These are phyloP conservation scores for Pocillopora verrucosa DNA, from an alignment of 64 coral and sea anemone species.

Conservation along the genomic window DNA sequence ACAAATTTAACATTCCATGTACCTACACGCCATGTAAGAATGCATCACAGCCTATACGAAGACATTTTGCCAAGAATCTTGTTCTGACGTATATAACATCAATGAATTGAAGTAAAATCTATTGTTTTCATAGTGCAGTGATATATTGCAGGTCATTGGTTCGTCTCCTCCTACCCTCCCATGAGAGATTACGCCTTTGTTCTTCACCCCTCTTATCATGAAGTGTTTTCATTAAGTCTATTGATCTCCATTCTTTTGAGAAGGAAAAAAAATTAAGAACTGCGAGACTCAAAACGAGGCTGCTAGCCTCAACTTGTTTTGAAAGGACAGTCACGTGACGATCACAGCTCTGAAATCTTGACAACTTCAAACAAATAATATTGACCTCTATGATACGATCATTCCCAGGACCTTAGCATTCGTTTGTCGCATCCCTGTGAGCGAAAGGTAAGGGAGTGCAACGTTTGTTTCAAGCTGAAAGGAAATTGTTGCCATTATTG, in stretches of 20 bases:
- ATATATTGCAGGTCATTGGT: no score
- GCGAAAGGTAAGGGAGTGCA: neutral
- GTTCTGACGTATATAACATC: no score
- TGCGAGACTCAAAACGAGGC: conserved; percentile 32
- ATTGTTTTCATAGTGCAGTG: no score
- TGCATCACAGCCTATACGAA: no score
- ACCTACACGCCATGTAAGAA: no score
- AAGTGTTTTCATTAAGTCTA: neutral
- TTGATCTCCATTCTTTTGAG: neutral
- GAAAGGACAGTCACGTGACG: neutral
- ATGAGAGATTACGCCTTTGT: no score
- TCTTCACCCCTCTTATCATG: neutral
- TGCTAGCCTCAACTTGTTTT: neutral
- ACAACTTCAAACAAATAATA: neutral
- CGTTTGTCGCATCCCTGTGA: neutral
- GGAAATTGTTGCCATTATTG: neutral
- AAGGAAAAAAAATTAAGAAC: no score
- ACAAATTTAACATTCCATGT: no score
- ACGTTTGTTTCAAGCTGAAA: neutral
- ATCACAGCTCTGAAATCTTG: neutral
- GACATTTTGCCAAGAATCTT: no score
- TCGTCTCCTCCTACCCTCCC: no score
- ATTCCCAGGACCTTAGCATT: neutral
- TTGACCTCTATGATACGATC: neutral
- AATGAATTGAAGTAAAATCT: no score